phyloP scores from a whole-genome alignment of 2,797 vertebrate species.

The Chloroceryle inda region DNA sequence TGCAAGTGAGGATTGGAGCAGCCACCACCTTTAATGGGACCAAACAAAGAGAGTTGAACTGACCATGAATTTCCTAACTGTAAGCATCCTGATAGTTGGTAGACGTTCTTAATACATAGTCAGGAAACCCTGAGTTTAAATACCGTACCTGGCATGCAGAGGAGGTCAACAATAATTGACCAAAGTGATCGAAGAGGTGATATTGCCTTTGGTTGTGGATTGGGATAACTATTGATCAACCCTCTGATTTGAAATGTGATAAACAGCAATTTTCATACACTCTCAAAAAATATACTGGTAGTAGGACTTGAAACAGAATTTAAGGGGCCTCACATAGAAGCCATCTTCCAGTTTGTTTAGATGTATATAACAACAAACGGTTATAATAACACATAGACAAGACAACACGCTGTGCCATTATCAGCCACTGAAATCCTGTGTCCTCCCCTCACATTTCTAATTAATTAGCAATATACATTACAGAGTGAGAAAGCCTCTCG shows the following conservation, averaged over 20 bases:
- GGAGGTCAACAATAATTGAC: background rate
- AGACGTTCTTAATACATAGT: background rate
- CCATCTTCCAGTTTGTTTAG: background rate
- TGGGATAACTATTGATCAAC: background rate
- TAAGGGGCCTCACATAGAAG: background rate
- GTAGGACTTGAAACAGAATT: background rate
- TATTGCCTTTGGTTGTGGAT: background rate
- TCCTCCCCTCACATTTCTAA: slow-evolving; percentile 11
- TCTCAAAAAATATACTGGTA: background rate
- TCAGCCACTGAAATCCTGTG: background rate
- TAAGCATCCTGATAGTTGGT: background rate
- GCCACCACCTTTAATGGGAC: background rate
- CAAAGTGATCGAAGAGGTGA: background rate
- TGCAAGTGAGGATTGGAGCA: background rate
- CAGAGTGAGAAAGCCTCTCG: background rate
- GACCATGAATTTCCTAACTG: background rate
- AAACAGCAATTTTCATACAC: background rate
- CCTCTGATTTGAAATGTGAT: background rate
- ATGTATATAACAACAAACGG: background rate
- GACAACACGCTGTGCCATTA: background rate
- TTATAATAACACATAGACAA: rapidly evolving
- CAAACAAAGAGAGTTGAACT: background rate
- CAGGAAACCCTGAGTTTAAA: background rate
- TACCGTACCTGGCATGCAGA: background rate
- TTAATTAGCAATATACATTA: background rate